These are phyloP conservation scores for Falcaria lacertinaria DNA, from an alignment of 2,888 invertebrate species.

Conservation along the genomic window DNA sequence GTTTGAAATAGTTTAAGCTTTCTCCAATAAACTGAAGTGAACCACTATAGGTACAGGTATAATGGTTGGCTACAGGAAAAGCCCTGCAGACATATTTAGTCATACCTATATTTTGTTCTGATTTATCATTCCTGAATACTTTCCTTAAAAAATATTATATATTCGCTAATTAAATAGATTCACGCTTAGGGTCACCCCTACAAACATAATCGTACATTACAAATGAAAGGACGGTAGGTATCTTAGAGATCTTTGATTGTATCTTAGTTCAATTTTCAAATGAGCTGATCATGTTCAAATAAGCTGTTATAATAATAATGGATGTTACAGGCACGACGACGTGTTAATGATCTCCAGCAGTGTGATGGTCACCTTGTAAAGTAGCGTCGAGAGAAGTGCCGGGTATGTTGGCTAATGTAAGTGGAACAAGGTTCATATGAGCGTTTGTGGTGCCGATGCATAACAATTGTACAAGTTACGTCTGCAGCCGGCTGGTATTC, in stretches of 20 bases:
- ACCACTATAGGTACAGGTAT: too few species aligned
- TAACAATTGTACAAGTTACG: conserved; percentile 50
- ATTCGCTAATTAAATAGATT: too few species aligned
- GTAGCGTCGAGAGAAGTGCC: conserved; percentile 46
- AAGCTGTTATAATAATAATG: conserved; percentile 12
- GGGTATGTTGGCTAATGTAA: conserved; percentile 59
- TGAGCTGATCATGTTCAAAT: conserved; percentile 1
- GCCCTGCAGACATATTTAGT: too few species aligned
- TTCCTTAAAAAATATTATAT: too few species aligned
- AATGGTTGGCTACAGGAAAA: too few species aligned
- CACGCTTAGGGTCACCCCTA: too few species aligned
- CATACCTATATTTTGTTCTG: too few species aligned
- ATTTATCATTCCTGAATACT: too few species aligned
- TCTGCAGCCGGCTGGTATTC: conserved; percentile 13
- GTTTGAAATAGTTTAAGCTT: conserved; percentile 11
- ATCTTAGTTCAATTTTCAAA: too few species aligned
- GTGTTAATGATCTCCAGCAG: conserved; percentile 28
- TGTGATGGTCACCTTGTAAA: conserved; percentile 58
- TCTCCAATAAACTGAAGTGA: conserved; percentile 19
- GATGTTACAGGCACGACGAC: conserved; percentile 29
- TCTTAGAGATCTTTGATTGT: too few species aligned
- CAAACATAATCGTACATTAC: too few species aligned
- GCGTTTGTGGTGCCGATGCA: conserved; percentile 57
- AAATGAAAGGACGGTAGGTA: too few species aligned
- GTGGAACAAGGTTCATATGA: conserved; percentile 73